These are phyloP conservation scores for Morpho deidamia DNA, from an alignment of 2,888 invertebrate species.

Conservation along the genomic window DNA sequence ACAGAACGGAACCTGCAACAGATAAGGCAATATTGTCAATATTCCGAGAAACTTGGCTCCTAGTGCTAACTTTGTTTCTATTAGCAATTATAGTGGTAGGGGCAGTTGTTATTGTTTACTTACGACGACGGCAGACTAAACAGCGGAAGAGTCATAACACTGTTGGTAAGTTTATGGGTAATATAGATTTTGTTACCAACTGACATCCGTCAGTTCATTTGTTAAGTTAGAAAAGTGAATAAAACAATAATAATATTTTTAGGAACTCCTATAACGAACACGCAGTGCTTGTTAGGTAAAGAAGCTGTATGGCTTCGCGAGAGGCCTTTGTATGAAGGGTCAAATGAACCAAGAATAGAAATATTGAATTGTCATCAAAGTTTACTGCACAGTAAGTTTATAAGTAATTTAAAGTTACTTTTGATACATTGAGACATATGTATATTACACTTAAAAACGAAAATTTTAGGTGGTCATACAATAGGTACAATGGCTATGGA, in stretches of 20 bases:
- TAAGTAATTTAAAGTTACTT: not conserved
- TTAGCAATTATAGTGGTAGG: constrained; percentile 59
- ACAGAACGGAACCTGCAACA: constrained; percentile 69
- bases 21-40: constrained; percentile 69
- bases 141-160: constrained; percentile 63
- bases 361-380: constrained; percentile 68
- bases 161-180: constrained; percentile 41
- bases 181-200: not conserved
- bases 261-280: constrained; percentile 61
- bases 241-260: not conserved
- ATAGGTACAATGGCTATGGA: constrained; percentile 68
- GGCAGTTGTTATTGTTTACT: constrained; percentile 57
- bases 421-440: too few species aligned
- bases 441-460: too few species aligned
- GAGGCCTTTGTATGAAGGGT: constrained; percentile 63
- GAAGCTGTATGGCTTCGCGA: constrained; percentile 71
- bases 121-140: constrained; percentile 57
- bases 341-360: constrained; percentile 67
- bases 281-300: constrained; percentile 68
- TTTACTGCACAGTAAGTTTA: constrained; percentile 52
- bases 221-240: too few species aligned
- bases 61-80: constrained; percentile 61
- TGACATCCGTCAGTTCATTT: too few species aligned
- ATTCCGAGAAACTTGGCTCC: constrained; percentile 72
- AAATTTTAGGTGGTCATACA: constrained; percentile 53